Percentiles rank a stretch among this genome's conserved stretches.
Evolutionary conservation across 2,888 invertebrate genomes (phyloP).

Genomic region (Belgica antarctica): DNA sequence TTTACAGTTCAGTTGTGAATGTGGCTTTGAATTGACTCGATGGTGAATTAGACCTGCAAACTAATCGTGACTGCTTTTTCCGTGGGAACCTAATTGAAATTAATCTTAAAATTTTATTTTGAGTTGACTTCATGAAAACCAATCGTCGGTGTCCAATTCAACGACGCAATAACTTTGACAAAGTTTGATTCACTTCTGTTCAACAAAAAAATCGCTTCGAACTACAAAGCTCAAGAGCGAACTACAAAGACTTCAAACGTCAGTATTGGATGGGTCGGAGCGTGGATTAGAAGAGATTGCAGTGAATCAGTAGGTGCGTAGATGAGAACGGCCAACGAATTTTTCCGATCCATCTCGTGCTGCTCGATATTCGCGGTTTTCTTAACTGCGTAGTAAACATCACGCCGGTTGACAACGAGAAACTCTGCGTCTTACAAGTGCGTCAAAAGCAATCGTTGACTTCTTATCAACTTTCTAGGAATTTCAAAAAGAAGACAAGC

Average conservation of each 20-base stretch:
- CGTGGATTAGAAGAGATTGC: not conserved
- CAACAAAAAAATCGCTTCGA: not conserved
- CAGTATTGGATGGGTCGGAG: not conserved
- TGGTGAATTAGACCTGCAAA: not conserved
- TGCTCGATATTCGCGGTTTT: not conserved
- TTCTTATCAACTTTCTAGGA: not conserved
- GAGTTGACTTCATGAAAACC: not conserved
- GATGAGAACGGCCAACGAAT: not conserved
- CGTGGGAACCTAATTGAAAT: not conserved
- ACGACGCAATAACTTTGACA: not conserved
- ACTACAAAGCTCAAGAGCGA: not conserved
- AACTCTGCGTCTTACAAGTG: not conserved
- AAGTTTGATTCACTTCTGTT: not conserved
- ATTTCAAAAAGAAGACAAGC: too few species aligned
- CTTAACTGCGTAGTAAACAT: not conserved
- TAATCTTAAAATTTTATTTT: not conserved
- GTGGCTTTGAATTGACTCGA: constrained; percentile 13
- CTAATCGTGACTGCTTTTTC: too few species aligned
- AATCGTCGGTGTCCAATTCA: not conserved
- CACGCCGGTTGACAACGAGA: not conserved
- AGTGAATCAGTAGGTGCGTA: constrained; percentile 10
- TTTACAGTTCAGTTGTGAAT: constrained; percentile 17
- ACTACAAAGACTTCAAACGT: not conserved
- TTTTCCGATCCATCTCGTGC: not conserved
- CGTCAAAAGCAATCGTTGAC: not conserved